These are phyloP conservation scores for Pterois miles DNA, from an alignment of 2,797 vertebrate species.

Conservation along the genomic window DNA sequence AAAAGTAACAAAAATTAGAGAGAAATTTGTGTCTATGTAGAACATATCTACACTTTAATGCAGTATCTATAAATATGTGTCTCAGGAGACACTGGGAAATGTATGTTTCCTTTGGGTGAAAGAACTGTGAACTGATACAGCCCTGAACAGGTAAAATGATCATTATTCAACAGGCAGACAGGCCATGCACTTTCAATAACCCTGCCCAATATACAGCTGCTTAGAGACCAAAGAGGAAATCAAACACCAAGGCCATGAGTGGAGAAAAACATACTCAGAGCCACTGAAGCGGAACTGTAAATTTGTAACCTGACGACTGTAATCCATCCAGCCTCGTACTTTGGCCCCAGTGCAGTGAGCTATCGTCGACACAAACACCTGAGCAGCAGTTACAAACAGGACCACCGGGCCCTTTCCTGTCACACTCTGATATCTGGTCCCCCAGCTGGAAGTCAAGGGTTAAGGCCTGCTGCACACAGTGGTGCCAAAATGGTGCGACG, in stretches of 20 bases:
- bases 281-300: constrained; percentile 54
- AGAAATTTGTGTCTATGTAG: background rate
- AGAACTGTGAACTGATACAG: background rate
- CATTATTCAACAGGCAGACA: constrained; percentile 11
- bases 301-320: constrained; percentile 42
- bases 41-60: background rate
- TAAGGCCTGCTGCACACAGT: constrained; percentile 69
- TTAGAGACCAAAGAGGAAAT: constrained; percentile 67
- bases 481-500: constrained; percentile 66
- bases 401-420: constrained; percentile 60
- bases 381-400: constrained; percentile 61
- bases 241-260: constrained; percentile 61
- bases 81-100: background rate
- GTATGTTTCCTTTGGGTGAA: background rate
- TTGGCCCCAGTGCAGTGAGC: constrained; percentile 54
- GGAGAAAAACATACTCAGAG: constrained; percentile 60
- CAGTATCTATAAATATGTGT: background rate
- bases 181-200: constrained; percentile 40
- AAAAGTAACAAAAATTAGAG: background rate
- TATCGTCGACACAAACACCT: constrained; percentile 68
- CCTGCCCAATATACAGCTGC: constrained; percentile 52
- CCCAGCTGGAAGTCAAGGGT: constrained; percentile 77
- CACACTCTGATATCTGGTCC: constrained; percentile 66
- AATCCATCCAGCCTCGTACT: constrained; percentile 50
- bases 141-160: constrained; percentile 14